phyloP scores from a whole-genome alignment of 1,140 invertebrate species.

The Homarus americanus region DNA sequence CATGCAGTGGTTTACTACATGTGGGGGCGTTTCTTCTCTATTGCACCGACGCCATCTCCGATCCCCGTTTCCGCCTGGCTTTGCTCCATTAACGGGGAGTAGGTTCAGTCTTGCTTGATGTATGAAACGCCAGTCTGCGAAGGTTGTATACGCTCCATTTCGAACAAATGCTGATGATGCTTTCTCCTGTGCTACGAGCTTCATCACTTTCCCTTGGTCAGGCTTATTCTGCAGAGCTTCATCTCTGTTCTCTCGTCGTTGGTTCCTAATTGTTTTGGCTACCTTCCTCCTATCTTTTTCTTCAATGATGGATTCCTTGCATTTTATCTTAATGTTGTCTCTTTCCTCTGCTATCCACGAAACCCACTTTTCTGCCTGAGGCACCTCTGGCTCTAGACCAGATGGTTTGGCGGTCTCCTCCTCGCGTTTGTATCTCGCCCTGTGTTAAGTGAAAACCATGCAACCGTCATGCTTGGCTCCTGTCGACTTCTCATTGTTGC shows the following conservation, averaged over 20 bases:
- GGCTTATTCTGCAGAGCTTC: background rate
- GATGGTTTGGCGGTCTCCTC: background rate
- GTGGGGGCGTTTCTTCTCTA: background rate
- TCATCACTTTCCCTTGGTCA: background rate
- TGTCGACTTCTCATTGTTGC: background rate
- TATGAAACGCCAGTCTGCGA: background rate
- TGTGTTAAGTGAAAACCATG: background rate
- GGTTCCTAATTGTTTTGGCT: slow-evolving; percentile 11
- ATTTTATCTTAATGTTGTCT: background rate
- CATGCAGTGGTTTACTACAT: background rate
- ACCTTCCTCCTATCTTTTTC: background rate
- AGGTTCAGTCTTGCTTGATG: background rate
- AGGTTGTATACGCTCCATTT: background rate
- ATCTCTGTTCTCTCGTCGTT: background rate
- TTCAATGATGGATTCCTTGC: background rate
- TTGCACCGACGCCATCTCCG: background rate
- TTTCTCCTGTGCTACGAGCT: background rate
- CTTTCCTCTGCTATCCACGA: background rate
- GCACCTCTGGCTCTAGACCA: background rate
- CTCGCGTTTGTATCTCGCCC: background rate
- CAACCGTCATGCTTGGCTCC: background rate
- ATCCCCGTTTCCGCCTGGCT: background rate
- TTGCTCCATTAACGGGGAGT: background rate
- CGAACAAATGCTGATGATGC: background rate
- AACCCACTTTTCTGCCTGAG: background rate